Evolutionary conservation across 1,140 invertebrate species (phyloP).

Genomic region (Carcinoscorpius rotundicauda): DNA sequence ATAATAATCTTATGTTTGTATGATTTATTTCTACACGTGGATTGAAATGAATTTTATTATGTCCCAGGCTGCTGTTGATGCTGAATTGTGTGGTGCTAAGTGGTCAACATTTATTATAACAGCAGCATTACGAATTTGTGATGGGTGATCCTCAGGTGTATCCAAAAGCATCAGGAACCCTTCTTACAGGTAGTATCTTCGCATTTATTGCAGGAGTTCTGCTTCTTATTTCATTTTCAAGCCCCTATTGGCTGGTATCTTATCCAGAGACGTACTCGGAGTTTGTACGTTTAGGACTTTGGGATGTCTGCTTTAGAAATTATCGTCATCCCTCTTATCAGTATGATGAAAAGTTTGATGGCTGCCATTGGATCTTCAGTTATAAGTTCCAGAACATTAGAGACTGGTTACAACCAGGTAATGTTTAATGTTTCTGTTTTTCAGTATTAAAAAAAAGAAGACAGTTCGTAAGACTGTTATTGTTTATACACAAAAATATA

Average conservation of each 20-base stretch:
- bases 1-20: too few relatives aligned
- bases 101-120: too few relatives aligned
- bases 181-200: conserved; percentile 59
- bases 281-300: conserved; percentile 90
- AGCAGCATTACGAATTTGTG: too few relatives aligned
- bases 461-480: too few relatives aligned
- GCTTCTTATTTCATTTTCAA: conserved; percentile 68
- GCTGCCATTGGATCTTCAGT: conserved; percentile 89
- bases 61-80: too few relatives aligned
- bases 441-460: too few relatives aligned
- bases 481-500: too few relatives aligned
- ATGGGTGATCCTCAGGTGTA: background rate
- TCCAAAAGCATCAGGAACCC: conserved; percentile 28
- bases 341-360: conserved; percentile 75
- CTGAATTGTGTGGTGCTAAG: too few relatives aligned
- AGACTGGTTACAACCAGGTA: conserved; percentile 78
- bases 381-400: conserved; percentile 79
- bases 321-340: conserved; percentile 86
- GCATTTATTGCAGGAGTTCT: conserved; percentile 61
- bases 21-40: too few relatives aligned
- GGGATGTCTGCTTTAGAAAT: conserved; percentile 92
- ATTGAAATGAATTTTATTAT: too few relatives aligned
- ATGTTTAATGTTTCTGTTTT: too few relatives aligned
- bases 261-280: conserved; percentile 75
- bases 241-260: conserved; percentile 94